phyloP scores from a whole-genome alignment of 2,888 invertebrate genomes.

The Drymonia ruficornis region DNA sequence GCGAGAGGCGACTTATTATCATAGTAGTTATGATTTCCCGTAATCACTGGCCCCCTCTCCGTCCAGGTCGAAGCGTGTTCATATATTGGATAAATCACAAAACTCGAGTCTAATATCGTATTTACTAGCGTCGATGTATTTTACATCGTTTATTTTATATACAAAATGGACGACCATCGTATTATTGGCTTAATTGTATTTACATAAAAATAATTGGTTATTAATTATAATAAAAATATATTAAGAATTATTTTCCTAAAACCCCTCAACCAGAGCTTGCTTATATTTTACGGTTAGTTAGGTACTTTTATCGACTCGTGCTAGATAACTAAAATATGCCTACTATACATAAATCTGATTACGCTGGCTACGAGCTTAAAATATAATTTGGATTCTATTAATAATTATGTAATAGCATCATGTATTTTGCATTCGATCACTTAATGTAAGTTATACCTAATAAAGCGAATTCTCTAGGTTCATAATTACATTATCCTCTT shows the following conservation, averaged over 20 bases:
- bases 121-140: constrained; percentile 52
- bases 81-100: constrained; percentile 58
- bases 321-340: background rate
- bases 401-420: constrained; percentile 47
- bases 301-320: background rate
- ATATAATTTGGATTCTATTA: constrained; percentile 52
- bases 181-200: constrained; percentile 26
- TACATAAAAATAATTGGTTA: constrained; percentile 9
- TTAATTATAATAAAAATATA: constrained; percentile 9
- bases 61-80: constrained; percentile 80
- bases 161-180: constrained; percentile 20
- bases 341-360: constrained; percentile 20
- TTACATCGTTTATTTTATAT: constrained; percentile 41
- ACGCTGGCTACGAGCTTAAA: constrained; percentile 69
- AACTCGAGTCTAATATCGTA: constrained; percentile 52
- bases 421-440: constrained; percentile 56
- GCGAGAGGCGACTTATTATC: constrained; percentile 9
- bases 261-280: constrained; percentile 1
- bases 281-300: background rate
- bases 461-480: constrained; percentile 57
- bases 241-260: constrained; percentile 11
- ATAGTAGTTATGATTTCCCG: constrained; percentile 40
- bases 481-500: constrained; percentile 68
- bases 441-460: constrained; percentile 62
- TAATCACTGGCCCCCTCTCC: constrained; percentile 72